A percentile compares a stretch with the other conserved stretches of the same genome.
Conservation (phyloP, 2,113 vertebrate genomes). For the Notarius lentiginosus region DNA sequence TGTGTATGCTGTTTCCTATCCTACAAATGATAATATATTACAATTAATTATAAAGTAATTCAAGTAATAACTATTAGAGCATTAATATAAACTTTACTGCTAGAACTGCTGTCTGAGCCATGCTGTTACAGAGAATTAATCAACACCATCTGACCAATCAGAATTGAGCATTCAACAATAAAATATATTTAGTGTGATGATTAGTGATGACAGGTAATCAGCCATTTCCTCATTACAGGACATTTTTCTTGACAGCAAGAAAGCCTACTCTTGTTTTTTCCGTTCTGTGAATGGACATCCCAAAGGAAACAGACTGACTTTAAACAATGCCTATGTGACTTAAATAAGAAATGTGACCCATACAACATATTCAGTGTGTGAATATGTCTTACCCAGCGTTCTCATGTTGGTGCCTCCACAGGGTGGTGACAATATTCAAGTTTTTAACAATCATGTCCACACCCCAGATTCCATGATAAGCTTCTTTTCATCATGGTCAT, state of each 20-base stretch:
- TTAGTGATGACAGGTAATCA: neutral
- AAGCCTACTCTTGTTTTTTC: conserved; percentile 36
- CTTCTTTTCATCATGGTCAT: neutral
- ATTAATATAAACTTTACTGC: neutral
- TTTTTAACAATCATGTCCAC: conserved; percentile 1
- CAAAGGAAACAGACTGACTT: conserved; percentile 15
- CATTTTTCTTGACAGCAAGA: conserved; percentile 4
- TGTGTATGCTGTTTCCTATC: neutral
- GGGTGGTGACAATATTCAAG: conserved; percentile 1
- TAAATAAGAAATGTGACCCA: conserved; percentile 23
- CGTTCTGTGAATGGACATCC: conserved; percentile 35
- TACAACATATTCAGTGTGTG: conserved; percentile 4
- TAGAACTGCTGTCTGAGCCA: neutral
- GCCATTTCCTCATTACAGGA: neutral
- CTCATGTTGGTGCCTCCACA: conserved; percentile 21
- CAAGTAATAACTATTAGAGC: neutral
- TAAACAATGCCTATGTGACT: conserved; percentile 16
- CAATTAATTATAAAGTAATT: neutral
- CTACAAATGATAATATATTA: neutral
- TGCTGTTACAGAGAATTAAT: neutral
- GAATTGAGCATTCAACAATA: neutral
- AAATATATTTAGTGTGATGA: neutral
- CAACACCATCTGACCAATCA: neutral
- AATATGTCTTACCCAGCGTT: conserved; percentile 1
- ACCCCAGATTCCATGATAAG: neutral